phyloP scores from a whole-genome alignment of 2,797 vertebrate species.

The Ctenopoma multispine region DNA sequence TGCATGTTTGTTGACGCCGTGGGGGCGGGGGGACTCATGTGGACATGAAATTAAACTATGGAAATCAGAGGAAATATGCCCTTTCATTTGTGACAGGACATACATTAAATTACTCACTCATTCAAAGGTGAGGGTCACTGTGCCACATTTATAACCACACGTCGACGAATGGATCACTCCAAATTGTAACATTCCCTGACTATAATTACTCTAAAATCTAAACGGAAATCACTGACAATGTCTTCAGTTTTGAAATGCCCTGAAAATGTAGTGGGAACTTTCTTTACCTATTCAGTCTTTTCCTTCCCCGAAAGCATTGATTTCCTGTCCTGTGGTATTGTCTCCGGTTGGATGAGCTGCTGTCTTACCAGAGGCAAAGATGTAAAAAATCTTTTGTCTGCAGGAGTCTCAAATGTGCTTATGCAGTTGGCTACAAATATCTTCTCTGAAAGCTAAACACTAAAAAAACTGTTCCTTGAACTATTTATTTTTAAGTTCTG shows the following conservation, averaged over 20 bases:
- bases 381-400: constrained; percentile 34
- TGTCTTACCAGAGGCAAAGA: constrained; percentile 25
- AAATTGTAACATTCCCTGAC: not conserved
- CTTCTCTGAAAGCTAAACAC: not conserved
- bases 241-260: constrained; percentile 11
- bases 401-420: constrained; percentile 35
- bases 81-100: constrained; percentile 36
- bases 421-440: constrained; percentile 14
- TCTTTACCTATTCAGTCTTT: constrained; percentile 27
- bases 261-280: constrained; percentile 18
- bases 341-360: constrained; percentile 41
- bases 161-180: not conserved
- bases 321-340: constrained; percentile 60
- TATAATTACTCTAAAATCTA: not conserved
- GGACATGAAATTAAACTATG: constrained; percentile 68
- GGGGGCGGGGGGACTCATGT: constrained; percentile 9
- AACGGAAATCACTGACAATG: not conserved
- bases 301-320: constrained; percentile 62
- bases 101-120: not conserved
- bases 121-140: not conserved
- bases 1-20: constrained; percentile 46
- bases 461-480: not conserved
- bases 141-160: not conserved
- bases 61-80: constrained; percentile 39
- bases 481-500: constrained; percentile 5